phyloP scores from a whole-genome alignment of 2,113 vertebrate genomes.

The Dinomys branickii region DNA sequence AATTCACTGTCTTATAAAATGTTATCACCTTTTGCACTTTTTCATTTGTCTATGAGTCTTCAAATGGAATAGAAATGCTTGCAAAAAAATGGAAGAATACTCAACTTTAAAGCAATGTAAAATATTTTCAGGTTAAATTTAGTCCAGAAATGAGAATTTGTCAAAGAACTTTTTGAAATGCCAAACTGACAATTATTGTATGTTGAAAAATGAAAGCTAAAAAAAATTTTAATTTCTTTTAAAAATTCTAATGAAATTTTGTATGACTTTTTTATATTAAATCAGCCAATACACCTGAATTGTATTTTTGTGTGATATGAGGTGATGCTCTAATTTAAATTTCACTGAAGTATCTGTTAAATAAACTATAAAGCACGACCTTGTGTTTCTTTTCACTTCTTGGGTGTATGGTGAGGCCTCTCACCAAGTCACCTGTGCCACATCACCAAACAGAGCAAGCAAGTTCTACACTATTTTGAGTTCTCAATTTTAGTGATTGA shows the following conservation, averaged over 20 bases:
- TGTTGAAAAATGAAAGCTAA: background rate
- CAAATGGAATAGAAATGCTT: conserved; percentile 55
- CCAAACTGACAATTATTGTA: background rate
- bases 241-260: background rate
- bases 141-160: background rate
- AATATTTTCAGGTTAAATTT: background rate
- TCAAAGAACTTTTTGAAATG: background rate
- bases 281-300: background rate
- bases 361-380: background rate
- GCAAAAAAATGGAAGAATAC: conserved; percentile 35
- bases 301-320: background rate
- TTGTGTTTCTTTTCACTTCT: background rate
- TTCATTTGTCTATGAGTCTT: background rate
- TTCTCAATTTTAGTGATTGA: background rate
- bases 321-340: background rate
- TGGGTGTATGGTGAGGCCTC: background rate
- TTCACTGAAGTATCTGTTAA: background rate
- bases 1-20: conserved; percentile 59
- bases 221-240: background rate
- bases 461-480: background rate
- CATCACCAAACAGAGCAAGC: background rate
- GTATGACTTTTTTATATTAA: background rate
- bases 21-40: background rate
- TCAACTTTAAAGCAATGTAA: conserved; percentile 21
- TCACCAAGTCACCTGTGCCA: background rate